Percentiles rank a stretch among this genome's conserved stretches.
Conservation (phyloP, 2,113 vertebrate genomes). For the Meriones unguiculatus region DNA sequence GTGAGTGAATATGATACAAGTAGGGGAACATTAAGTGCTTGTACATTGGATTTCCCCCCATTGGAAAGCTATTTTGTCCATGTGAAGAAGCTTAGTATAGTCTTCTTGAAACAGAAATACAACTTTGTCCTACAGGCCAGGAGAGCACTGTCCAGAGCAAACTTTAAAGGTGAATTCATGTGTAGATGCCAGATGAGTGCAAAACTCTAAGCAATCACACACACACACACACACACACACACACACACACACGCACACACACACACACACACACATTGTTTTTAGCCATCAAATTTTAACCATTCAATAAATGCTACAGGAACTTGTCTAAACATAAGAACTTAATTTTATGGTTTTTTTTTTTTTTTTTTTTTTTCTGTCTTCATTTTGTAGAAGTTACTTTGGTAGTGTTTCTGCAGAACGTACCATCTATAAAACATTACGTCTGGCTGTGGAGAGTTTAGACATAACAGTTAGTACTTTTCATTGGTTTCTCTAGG, state of each 20-base stretch:
- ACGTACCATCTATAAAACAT: neutral
- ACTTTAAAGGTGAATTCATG: neutral
- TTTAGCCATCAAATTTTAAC: neutral
- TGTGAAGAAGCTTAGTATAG: neutral
- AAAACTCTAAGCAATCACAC: neutral
- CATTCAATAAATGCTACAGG: neutral
- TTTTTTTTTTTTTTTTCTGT: neutral
- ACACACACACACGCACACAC: no score
- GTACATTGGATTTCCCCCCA: neutral
- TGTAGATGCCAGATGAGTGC: neutral
- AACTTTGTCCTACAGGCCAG: neutral
- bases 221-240: no score
- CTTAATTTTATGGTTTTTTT: neutral
- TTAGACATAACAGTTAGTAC: neutral
- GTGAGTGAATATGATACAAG: neutral
- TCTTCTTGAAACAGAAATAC: neutral
- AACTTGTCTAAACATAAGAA: neutral
- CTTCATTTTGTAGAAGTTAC: neutral
- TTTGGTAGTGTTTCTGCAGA: neutral
- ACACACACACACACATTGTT: no score
- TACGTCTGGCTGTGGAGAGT: neutral
- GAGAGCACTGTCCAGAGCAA: neutral
- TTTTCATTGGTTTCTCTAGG: neutral
- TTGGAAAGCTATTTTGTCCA: neutral
- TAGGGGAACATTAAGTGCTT: conserved; percentile 29